Evolutionary conservation across 2,888 invertebrate species (phyloP).

Genomic region (Drepanosiphum platanoidis): DNA sequence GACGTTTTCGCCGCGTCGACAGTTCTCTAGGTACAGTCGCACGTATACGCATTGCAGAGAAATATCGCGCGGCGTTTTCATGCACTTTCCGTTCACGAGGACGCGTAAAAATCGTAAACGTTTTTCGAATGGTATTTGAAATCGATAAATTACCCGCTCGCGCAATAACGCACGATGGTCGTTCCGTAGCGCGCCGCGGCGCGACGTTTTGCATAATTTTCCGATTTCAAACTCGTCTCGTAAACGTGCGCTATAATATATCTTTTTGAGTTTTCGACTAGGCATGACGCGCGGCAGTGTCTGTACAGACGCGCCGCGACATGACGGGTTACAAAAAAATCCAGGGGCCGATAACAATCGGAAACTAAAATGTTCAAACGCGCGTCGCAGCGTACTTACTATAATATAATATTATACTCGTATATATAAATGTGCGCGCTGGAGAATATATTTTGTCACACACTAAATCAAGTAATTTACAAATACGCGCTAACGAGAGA

Average conservation of each 20-base stretch:
- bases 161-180: too few relatives aligned
- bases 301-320: slow-evolving; percentile 19
- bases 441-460: not conserved
- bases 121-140: slow-evolving; percentile 32
- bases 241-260: slow-evolving; percentile 18
- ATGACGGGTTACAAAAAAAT: slow-evolving; percentile 46
- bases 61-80: not conserved
- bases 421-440: not conserved
- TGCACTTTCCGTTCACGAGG: not conserved
- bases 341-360: slow-evolving; percentile 30
- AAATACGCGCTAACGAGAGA: not conserved
- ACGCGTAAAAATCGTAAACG: not conserved
- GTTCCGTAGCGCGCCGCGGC: too few relatives aligned
- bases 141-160: slow-evolving; percentile 27
- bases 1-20: too few relatives aligned
- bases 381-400: too few relatives aligned
- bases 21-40: too few relatives aligned
- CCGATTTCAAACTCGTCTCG: slow-evolving; percentile 45
- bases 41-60: too few relatives aligned
- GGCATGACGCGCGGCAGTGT: not conserved
- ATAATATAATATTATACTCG: not conserved
- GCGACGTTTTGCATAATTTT: slow-evolving; percentile 47
- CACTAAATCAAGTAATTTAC: not conserved
- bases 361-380: slow-evolving; percentile 1
- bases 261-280: slow-evolving; percentile 15